Evolutionary conservation across 1,140 invertebrate genomes (phyloP), one percentile per base, ranked within the genome.

Genomic region (Chironomus striatipennis): DNA sequence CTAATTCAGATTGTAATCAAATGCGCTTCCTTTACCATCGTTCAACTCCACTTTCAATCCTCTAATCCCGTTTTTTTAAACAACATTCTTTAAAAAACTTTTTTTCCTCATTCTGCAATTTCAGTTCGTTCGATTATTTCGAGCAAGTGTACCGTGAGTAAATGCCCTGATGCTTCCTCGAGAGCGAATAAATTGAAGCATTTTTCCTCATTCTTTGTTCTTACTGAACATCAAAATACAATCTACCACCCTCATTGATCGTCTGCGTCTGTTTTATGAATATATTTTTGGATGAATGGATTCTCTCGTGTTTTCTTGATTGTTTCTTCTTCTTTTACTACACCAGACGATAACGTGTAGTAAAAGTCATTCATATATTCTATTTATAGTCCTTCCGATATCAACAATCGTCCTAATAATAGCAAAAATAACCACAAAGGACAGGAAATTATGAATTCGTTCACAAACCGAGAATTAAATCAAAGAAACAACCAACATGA

Each of bases 71-170:
- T 57, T 57, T 47, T 47, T 47, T 47, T 47, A 34, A 34, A 34
- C 24, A 34, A 34, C 24, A 34, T 34, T 34, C 1, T 57, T 57
- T 57, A 57, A 5, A 4, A 57, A 57, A 57, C 24, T 34, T 57
- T 70, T 70, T 70, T 70, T 34, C 24, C 5, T 34, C 24, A 34
- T 34, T 34, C 24, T 34, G 24, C 24, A 34, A 34, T 34, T 34
- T 34, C 24, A 34, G 24, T 34, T 34, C 17, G 7, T 67, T 67
- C 18, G 47, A 57, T 57, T 70, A 70, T 70, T 20, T 20, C 4
- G 9, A 70, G n/a, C 65, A 70, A 70, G 18, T 18, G 65, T 70
- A 70, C 15, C 65, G 65, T 70, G 65, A 70, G 65, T 70, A 70
- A 70, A 70, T 70, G 20, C 65, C 65, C 65, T 21, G 65, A 70